Base-by-base conservation (phyloP, 2,888 invertebrate genomes). In the Buathra laborator region DNA sequence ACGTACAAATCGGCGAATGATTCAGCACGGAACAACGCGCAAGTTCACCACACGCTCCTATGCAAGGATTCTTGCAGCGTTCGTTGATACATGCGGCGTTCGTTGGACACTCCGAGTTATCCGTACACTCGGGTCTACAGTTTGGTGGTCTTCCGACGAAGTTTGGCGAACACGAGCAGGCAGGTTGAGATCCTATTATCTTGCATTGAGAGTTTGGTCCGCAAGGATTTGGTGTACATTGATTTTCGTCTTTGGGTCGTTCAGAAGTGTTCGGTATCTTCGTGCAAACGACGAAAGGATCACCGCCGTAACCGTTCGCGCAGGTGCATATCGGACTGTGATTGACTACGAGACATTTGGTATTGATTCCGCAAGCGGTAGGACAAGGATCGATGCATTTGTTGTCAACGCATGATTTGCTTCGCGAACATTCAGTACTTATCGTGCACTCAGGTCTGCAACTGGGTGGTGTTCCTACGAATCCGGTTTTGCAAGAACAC, bases 281-380 rank as follows among this genome's bases (percentile, higher is more conserved):
- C 86, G 94, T 94, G 94, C 97, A 97, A 93, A 95, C 94, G 86
- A 95, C 95, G 91, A 97, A 97, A 64, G 98, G 97, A 96, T 98
- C 97, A 82, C 98, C 98, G 53, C 96, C 96, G 92, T 95, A 97
- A 87, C 97, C 97, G 87, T 95, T 95, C 82, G 96, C 95, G 92
- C 98, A 98, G 91, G 96, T 97, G 94, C 98, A 98, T 89, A 98
- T 97, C 48, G 98, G 97, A 93, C 97, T 97, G 92, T 98, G 98
- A 89, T 97, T 97, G 75, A 97, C 96, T 70, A 97, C 97, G 94
- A 97, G 96, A 91, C 98, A 98, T 86, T 97, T 96, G 46, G 98
- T 97, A 91, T 97, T 97, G 68, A 96, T 94, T 62, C 98, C 98
- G 91, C 98, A 98, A 14, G 97, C 96, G 86, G 97, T 97, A 24